A percentile compares a stretch with the other conserved stretches of the same genome.
Evolutionary conservation across 2,888 invertebrate genomes (phyloP).

Genomic region (Synergus gifuensis): DNA sequence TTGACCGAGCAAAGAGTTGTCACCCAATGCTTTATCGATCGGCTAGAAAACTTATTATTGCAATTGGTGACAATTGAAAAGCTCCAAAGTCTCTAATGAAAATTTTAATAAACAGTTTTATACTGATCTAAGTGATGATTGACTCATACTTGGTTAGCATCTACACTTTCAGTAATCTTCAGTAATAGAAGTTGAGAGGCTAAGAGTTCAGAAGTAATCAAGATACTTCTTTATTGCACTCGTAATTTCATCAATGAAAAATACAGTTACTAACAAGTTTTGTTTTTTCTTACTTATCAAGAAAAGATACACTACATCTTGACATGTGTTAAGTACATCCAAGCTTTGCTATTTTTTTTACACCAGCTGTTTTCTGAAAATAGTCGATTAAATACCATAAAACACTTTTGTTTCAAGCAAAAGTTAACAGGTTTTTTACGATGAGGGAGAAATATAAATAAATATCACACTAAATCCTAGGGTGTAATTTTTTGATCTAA

Average conservation of each 20-base stretch:
- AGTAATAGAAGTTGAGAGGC: background rate
- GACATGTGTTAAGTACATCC: background rate
- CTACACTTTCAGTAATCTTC: background rate
- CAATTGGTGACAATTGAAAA: slow-evolving; percentile 19
- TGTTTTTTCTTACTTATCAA: background rate
- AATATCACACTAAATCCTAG: too few species aligned
- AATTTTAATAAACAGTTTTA: slow-evolving; percentile 9
- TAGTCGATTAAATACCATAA: background rate
- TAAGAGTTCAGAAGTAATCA: background rate
- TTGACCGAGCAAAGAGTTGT: slow-evolving; percentile 32
- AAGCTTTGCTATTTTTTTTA: background rate
- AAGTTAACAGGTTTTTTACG: too few species aligned
- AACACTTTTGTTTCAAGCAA: background rate
- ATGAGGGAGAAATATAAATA: too few species aligned
- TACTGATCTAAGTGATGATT: slow-evolving; percentile 21
- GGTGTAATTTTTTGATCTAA: too few species aligned
- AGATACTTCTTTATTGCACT: slow-evolving; percentile 4
- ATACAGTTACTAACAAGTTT: background rate
- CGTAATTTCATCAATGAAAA: background rate
- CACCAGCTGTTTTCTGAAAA: background rate
- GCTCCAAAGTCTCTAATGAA: slow-evolving; percentile 23
- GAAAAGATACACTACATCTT: background rate
- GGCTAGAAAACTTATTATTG: slow-evolving; percentile 18
- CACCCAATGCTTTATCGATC: slow-evolving; percentile 8
- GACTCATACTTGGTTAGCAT: background rate